Evolutionary conservation across 2,888 invertebrate genomes (phyloP).

Genomic region (Nymphalis polychloros): DNA sequence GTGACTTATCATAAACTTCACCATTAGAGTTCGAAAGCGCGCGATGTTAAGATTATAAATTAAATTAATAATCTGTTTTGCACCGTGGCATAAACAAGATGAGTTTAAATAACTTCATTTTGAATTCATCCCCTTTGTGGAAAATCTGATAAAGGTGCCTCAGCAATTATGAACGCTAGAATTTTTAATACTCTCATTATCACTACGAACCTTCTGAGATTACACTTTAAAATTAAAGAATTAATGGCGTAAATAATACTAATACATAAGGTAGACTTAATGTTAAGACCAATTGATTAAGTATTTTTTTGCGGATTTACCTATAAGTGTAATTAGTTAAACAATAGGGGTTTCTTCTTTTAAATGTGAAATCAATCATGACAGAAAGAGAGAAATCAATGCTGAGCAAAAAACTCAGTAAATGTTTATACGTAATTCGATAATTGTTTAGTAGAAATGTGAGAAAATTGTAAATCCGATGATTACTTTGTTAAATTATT

Average conservation of each 20-base stretch:
- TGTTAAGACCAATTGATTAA: too few species aligned
- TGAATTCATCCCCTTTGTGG: slow-evolving; percentile 13
- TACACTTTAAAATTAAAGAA: slow-evolving; percentile 2
- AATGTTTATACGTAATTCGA: too few species aligned
- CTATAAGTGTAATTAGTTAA: too few species aligned
- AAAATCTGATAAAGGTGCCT: slow-evolving; percentile 14
- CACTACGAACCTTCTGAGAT: slow-evolving; percentile 2
- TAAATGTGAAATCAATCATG: too few species aligned
- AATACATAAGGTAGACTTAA: neutral
- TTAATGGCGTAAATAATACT: neutral
- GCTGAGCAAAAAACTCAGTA: too few species aligned
- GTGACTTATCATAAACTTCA: neutral
- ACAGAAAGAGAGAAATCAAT: too few species aligned
- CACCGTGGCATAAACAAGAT: slow-evolving; percentile 5
- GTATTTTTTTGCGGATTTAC: too few species aligned
- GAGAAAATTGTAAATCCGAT: too few species aligned
- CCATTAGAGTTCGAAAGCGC: slow-evolving; percentile 1
- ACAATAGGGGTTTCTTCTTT: too few species aligned
- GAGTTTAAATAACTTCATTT: slow-evolving; percentile 15
- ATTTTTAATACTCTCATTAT: slow-evolving; percentile 9
- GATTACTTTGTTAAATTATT: too few species aligned
- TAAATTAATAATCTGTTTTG: slow-evolving; percentile 7
- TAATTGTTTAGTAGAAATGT: too few species aligned
- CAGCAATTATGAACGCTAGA: slow-evolving; percentile 10
- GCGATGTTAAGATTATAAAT: slow-evolving; percentile 8